Base-by-base conservation (phyloP, 2,888 invertebrate species). In the Ligdia adustata region DNA sequence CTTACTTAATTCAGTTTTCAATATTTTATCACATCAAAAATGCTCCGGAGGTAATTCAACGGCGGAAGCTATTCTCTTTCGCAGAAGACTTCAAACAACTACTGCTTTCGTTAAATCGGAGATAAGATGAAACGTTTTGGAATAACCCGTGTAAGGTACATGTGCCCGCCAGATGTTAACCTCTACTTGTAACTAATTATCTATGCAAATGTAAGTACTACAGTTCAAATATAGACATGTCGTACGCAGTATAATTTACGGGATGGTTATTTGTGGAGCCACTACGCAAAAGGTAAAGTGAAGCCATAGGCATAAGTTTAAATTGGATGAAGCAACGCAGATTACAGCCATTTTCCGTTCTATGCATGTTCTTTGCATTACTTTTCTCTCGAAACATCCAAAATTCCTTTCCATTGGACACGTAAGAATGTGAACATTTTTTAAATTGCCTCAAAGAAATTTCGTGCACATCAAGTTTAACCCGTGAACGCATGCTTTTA, bases 161-260 rank as follows among this genome's bases (percentile, higher is more conserved):
- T 50, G 45, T 57, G 54, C 26, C 20, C 16, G 34, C 52, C 60
- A 60, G 57, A 60, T 57, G 60, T 47, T 57, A 42, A 28, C 39
- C 39, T 32, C 37, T 46, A 48, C 26, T 11, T 2, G 15, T 32
- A 27, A 9, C 16, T 37, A 32, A 52, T 52, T 52, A 56, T 55
- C 52, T 46, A 53, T 47, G 53, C 50, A 48, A 53, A 55, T 46
- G 32, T 27, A 42, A 18, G 39, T 45, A 18, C 35, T 34, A 26
- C 4, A 20, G 37, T 51, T 4, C 16, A 46, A 38, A 49, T 44
- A 44, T 49, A 52, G 52, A 42, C 4, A 33, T 47, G 48, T 49
- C 32, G 22, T 11, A 16, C 32, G 27, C 18, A 35, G 11, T 13
- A 47, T 18, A 31, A 22, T 28, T 35, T 29, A 31, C 31, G 18